Evolutionary conservation across 2,888 invertebrate genomes (phyloP).

Genomic region (Coelinius sp.): DNA sequence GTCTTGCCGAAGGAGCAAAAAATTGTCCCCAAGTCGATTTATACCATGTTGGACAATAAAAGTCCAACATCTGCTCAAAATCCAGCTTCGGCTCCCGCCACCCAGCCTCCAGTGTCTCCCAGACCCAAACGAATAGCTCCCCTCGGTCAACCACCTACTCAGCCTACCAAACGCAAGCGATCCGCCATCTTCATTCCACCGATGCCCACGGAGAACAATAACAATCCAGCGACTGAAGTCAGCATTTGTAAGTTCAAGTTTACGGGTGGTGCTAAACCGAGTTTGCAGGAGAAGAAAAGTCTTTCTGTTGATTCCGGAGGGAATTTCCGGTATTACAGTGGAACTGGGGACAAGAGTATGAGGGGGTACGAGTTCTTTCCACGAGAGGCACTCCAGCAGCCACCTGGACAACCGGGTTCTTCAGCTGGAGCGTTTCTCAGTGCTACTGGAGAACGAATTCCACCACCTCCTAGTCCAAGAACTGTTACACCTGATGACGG

Average conservation of each 20-base stretch:
- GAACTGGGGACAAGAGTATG: constrained; percentile 86
- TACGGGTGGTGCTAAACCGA: constrained; percentile 91
- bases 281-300: constrained; percentile 92
- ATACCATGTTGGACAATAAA: constrained; percentile 65
- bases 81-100: constrained; percentile 59
- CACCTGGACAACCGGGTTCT: constrained; percentile 71
- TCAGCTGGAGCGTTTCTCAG: constrained; percentile 71
- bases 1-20: constrained; percentile 58
- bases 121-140: constrained; percentile 72
- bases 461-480: constrained; percentile 56
- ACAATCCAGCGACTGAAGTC: constrained; percentile 86
- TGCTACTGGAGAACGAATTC: constrained; percentile 74
- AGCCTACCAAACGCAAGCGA: constrained; percentile 81
- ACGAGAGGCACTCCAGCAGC: constrained; percentile 79
- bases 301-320: constrained; percentile 91
- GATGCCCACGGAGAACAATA: constrained; percentile 80
- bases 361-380: constrained; percentile 84
- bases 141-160: constrained; percentile 54
- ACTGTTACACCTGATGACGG: constrained; percentile 58
- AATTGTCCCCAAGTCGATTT: constrained; percentile 69
- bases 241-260: constrained; percentile 95
- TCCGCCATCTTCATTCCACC: constrained; percentile 90
- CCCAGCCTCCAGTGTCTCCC: constrained; percentile 55
- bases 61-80: constrained; percentile 48
- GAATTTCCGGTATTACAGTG: constrained; percentile 89